phyloP scores from a whole-genome alignment of 2,888 invertebrate species.

The Drosophila prostipennis region DNA sequence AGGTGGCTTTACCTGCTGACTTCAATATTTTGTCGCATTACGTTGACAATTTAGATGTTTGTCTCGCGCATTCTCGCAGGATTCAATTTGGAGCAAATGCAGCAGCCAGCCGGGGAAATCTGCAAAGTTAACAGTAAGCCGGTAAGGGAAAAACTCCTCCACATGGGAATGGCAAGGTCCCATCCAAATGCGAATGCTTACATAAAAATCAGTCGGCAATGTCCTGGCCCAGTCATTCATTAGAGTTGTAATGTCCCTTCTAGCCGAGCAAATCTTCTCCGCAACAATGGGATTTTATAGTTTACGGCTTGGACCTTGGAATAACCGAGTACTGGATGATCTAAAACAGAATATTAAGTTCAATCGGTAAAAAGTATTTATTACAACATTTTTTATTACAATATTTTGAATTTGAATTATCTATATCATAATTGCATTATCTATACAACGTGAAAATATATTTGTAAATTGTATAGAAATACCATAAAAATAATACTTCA shows the following conservation, averaged over 20 bases:
- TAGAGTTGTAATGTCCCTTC: conserved; percentile 56
- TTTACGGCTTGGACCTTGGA: not conserved
- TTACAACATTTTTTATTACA: too few relatives aligned
- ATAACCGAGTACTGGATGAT: not conserved
- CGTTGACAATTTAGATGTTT: conserved; percentile 80
- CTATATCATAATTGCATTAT: too few relatives aligned
- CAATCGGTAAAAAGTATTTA: too few relatives aligned
- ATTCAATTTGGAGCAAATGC: conserved; percentile 69
- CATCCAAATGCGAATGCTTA: conserved; percentile 17
- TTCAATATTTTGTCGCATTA: conserved; percentile 80
- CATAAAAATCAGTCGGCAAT: conserved; percentile 52
- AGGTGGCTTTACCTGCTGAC: conserved; percentile 66
- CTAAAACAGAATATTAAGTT: too few relatives aligned
- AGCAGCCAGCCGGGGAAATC: conserved; percentile 58
- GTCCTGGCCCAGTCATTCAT: conserved; percentile 54
- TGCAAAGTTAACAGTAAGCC: conserved; percentile 50
- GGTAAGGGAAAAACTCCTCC: conserved; percentile 20
- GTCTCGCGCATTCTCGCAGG: conserved; percentile 71
- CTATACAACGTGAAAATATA: too few relatives aligned
- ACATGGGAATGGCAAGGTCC: conserved; percentile 1
- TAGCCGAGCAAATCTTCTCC: conserved; percentile 8
- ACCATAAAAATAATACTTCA: too few relatives aligned
- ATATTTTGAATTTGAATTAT: too few relatives aligned
- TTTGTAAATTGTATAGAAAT: too few relatives aligned
- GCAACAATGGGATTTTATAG: conserved; percentile 14